A percentile compares a stretch with the other conserved stretches of the same genome.
Conservation (phyloP, 2,888 invertebrate genomes). For the Phalera bucephala region DNA sequence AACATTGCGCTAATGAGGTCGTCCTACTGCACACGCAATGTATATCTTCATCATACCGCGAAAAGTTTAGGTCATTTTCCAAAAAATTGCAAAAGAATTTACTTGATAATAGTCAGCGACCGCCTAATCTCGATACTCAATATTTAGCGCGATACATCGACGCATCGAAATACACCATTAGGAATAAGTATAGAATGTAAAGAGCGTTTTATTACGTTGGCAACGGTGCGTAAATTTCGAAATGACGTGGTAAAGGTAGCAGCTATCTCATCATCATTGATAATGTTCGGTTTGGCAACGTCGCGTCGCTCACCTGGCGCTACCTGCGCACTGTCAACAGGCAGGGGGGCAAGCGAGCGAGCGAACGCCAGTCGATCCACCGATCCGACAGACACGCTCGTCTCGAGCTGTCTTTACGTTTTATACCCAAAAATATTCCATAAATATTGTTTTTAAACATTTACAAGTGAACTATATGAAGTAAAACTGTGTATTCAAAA, state of each 20-base stretch:
- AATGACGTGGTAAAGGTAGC: slow-evolving; percentile 54
- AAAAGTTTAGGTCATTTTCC: slow-evolving; percentile 26
- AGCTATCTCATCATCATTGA: slow-evolving; percentile 79
- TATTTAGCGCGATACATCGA: slow-evolving; percentile 42
- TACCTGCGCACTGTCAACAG: slow-evolving; percentile 80
- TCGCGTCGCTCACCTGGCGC: slow-evolving; percentile 78
- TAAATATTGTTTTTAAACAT: slow-evolving; percentile 37
- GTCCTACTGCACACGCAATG: slow-evolving; percentile 45
- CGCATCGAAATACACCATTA: slow-evolving; percentile 31
- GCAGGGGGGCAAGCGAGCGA: slow-evolving; percentile 69
- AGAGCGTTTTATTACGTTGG: slow-evolving; percentile 53
- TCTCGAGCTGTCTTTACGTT: slow-evolving; percentile 43
- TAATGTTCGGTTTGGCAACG: slow-evolving; percentile 81
- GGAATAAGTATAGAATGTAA: slow-evolving; percentile 29
- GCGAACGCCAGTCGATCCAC: slow-evolving; percentile 67
- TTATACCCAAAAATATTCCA: slow-evolving; percentile 54
- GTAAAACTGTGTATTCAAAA: slow-evolving; percentile 33
- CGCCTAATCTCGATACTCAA: slow-evolving; percentile 35
- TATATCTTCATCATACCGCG: slow-evolving; percentile 29
- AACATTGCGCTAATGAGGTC: slow-evolving; percentile 40
- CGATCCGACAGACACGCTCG: slow-evolving; percentile 67
- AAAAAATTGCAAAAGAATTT: slow-evolving; percentile 25
- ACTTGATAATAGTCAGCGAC: slow-evolving; percentile 18
- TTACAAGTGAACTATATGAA: slow-evolving; percentile 34
- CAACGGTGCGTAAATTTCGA: slow-evolving; percentile 63